phyloP scores from a whole-genome alignment of 2,888 invertebrate species.

The Lasioglossum malachurum region DNA sequence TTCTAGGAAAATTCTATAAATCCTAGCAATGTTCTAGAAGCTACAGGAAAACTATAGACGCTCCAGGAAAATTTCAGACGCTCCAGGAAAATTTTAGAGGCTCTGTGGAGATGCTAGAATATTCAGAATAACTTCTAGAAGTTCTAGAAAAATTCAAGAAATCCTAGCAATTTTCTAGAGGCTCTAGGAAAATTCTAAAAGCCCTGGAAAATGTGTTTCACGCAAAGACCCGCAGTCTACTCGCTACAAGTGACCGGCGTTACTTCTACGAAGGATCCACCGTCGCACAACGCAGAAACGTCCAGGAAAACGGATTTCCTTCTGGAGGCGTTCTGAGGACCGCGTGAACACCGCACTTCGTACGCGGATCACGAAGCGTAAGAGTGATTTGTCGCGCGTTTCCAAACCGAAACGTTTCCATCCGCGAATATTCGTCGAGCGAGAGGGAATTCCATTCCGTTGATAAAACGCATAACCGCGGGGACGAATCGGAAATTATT shows the following conservation, averaged over 20 bases:
- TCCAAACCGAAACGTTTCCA: conserved; percentile 42
- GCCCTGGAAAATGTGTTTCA: neutral
- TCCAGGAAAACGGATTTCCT: conserved; percentile 2
- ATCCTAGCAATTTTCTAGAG: neutral
- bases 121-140: no score
- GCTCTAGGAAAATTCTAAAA: neutral
- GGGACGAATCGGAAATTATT: neutral
- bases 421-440: conserved; percentile 17
- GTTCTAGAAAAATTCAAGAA: neutral
- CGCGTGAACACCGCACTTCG: conserved; percentile 29
- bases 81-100: neutral
- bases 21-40: neutral
- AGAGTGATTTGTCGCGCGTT: conserved; percentile 56
- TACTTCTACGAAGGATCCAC: neutral
- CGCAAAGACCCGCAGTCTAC: neutral
- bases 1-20: neutral
- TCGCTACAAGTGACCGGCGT: neutral
- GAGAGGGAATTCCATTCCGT: conserved; percentile 14
- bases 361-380: conserved; percentile 60
- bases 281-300: neutral
- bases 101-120: neutral
- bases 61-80: neutral
- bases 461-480: conserved; percentile 15
- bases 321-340: neutral
- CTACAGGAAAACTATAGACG: neutral